Base-by-base conservation (phyloP, 2,113 vertebrate genomes). In the Plecturocebus donacophilus region DNA sequence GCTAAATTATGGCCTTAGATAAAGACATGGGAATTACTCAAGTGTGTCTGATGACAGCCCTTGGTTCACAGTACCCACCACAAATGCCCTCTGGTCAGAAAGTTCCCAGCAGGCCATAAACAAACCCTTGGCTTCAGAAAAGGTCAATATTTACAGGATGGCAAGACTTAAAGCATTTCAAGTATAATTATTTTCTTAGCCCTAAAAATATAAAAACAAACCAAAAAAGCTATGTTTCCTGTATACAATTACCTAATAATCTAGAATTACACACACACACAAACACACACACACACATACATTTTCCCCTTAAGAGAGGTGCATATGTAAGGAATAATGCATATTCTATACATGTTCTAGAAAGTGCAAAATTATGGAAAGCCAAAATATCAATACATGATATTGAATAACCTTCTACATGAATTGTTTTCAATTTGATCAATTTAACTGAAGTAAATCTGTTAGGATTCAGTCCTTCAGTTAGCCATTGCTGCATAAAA, bases 1-100 rank as follows among this genome's bases (percentile, higher is more conserved):
- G 76, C 80, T 95, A 90, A 95, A 85, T 97, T 71, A 87, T 40
- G 61, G 70, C n/a, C 45, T 91, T 32, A 54, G 56, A 58, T 87
- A 71, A 94, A 97, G 90, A 79, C n/a, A 6, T 2, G 11, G 38
- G 54, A 97, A 47, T 25, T 38, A 54, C 56, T 90, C 79, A 64
- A n/a, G 68, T 76, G 47, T 61, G 17, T 87, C 95, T 77, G 79
- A 93, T 66, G 61, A 49, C 23, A 86, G 23, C 1, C 13, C 13
- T 20, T 12, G 42, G 32, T 88, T 58, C 83, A 76, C 13, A 8
- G n/a, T 2, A 23, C 17, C 56, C 38, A 52, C 13, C 8, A 10
- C 9, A 71, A 40, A 80, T 21, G 76, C 32, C n/a, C 42, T 32
- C 30, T 11, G 2, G 27, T 70, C 11, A 82, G 56, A 80, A 80